Percentiles rank a stretch among this genome's conserved stretches.
These are phyloP conservation scores for Ferrisia virgata DNA, from an alignment of 2,888 invertebrate species.

Conservation along the genomic window DNA sequence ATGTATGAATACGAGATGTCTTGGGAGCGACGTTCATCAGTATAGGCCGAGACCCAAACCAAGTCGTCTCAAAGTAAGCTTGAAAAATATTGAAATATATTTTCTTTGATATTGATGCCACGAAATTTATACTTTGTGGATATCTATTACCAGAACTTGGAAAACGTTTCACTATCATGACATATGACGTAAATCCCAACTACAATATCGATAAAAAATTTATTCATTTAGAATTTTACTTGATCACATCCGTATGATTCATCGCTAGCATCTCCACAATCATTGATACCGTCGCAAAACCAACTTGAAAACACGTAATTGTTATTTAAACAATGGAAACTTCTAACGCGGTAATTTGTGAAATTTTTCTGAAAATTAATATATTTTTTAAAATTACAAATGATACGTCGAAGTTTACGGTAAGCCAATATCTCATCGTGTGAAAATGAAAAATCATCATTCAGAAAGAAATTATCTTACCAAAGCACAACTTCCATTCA, in stretches of 20 bases:
- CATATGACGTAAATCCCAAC: background rate
- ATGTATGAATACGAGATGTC: background rate
- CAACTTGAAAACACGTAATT: background rate
- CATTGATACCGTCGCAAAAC: slow-evolving; percentile 2
- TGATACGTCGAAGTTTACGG: background rate
- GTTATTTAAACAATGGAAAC: background rate
- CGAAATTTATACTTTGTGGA: too few relatives aligned
- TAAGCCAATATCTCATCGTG: too few relatives aligned
- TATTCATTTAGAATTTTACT: background rate
- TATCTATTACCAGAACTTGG: too few relatives aligned
- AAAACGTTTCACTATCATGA: background rate
- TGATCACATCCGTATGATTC: background rate
- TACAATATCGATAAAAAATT: background rate
- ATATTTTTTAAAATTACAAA: too few relatives aligned
- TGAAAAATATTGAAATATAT: too few relatives aligned
- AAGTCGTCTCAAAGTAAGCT: too few relatives aligned
- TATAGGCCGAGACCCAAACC: too few relatives aligned
- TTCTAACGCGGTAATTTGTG: background rate
- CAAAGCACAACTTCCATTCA: too few relatives aligned
- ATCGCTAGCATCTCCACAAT: background rate
- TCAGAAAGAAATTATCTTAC: too few relatives aligned
- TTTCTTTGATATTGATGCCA: too few relatives aligned
- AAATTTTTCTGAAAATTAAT: background rate
- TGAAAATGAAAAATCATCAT: too few relatives aligned
- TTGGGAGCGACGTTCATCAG: too few relatives aligned